Conservation (phyloP, 2,888 invertebrate genomes). For the Tipula confusa region DNA sequence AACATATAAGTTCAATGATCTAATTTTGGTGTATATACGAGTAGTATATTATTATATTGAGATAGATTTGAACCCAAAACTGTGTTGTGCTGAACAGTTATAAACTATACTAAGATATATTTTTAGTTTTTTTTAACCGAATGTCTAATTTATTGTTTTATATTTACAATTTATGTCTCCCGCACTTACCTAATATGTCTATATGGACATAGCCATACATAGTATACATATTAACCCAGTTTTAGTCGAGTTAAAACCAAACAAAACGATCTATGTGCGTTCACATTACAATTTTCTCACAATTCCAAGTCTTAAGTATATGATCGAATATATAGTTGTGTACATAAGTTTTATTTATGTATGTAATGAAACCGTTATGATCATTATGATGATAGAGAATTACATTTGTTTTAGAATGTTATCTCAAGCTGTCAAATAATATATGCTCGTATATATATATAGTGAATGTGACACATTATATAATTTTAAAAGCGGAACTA, state of each 20-base stretch:
- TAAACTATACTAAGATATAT: neutral
- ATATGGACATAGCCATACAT: neutral
- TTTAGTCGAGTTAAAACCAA: neutral
- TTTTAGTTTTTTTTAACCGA: neutral
- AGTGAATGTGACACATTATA: no score
- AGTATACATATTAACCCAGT: neutral
- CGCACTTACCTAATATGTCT: neutral
- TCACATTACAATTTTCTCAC: neutral
- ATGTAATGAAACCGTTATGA: conserved; percentile 20
- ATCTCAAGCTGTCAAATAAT: neutral
- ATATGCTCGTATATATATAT: neutral
- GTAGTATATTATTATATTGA: no score
- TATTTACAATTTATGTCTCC: neutral
- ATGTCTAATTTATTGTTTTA: neutral
- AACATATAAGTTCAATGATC: neutral
- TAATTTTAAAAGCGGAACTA: neutral
- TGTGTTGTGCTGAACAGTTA: neutral
- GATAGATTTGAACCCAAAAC: neutral
- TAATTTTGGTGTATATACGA: neutral
- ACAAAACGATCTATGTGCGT: no score
- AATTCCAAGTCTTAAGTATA: neutral
- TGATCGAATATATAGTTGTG: neutral
- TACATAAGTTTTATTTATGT: neutral
- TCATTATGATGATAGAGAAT: neutral
- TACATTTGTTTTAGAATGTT: neutral